phyloP scores from a whole-genome alignment of 2,888 invertebrate species.

The Phengaris arion region DNA sequence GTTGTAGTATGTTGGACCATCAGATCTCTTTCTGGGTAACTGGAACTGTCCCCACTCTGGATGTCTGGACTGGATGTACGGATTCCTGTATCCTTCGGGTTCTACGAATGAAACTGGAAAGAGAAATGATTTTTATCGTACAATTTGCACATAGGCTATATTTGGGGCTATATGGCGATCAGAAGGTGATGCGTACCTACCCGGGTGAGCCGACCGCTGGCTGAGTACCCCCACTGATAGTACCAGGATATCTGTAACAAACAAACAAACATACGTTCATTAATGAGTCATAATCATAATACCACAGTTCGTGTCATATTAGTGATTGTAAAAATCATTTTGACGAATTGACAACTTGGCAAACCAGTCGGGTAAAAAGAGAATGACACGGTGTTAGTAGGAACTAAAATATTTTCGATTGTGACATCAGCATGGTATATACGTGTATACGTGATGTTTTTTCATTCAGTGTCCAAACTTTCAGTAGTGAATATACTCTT shows the following conservation, averaged over 20 bases:
- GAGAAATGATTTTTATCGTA: not conserved
- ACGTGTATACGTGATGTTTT: no score
- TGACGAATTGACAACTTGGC: no score
- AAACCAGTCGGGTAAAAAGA: no score
- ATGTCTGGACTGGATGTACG: conserved; percentile 54
- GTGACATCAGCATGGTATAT: no score
- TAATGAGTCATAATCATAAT: not conserved
- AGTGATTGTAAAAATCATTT: no score
- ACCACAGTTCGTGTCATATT: no score
- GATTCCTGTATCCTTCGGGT: conserved; percentile 55
- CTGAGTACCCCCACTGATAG: conserved; percentile 51
- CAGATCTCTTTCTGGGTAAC: conserved; percentile 67
- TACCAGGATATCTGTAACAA: conserved; percentile 62
- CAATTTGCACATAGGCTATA: not conserved
- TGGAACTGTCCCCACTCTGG: conserved; percentile 69
- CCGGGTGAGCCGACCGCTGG: conserved; percentile 63
- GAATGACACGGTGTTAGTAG: no score
- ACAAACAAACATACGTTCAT: conserved; percentile 22
- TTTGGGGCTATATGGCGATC: not conserved
- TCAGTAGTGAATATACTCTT: no score
- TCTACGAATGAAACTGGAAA: conserved; percentile 61
- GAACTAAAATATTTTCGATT: no score
- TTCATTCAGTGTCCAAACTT: no score
- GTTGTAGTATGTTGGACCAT: conserved; percentile 46
- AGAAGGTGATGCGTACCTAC: conserved; percentile 73